These are phyloP conservation scores for Asteroscopus sphinx DNA, from an alignment of 2,888 invertebrate species.

Conservation along the genomic window DNA sequence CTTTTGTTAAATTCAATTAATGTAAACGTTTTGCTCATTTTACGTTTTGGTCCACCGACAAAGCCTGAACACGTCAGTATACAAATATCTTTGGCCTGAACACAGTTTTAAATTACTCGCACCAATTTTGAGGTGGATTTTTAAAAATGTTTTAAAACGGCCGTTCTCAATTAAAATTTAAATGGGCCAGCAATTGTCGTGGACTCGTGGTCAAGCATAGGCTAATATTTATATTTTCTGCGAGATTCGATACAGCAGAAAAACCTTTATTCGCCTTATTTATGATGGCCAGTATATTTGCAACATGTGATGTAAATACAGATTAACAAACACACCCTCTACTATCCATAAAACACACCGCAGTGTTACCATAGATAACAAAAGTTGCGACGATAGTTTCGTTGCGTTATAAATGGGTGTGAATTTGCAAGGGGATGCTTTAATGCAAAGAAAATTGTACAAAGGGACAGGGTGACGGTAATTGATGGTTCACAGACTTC, in stretches of 20 bases:
- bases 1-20: constrained; percentile 61
- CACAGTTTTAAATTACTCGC: constrained; percentile 49
- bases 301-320: constrained; percentile 14
- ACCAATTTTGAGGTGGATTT: constrained; percentile 38
- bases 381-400: constrained; percentile 52
- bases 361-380: constrained; percentile 36
- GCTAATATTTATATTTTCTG: too few relatives aligned
- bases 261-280: too few relatives aligned
- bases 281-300: neutral
- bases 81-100: too few relatives aligned
- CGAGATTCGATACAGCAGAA: too few relatives aligned
- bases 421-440: constrained; percentile 80
- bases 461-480: constrained; percentile 80
- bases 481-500: constrained; percentile 76
- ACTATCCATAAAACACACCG: constrained; percentile 32
- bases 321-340: constrained; percentile 34
- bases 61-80: too few relatives aligned
- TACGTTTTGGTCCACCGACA: constrained; percentile 29
- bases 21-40: constrained; percentile 47
- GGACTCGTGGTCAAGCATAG: too few relatives aligned
- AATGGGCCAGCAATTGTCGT: too few relatives aligned
- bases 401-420: constrained; percentile 77
- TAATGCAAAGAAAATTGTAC: constrained; percentile 87
- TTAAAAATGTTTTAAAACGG: constrained; percentile 12
- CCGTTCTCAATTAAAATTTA: too few relatives aligned